Base-by-base conservation (phyloP, 2,888 invertebrate species). In the Harpalus rubripes region DNA sequence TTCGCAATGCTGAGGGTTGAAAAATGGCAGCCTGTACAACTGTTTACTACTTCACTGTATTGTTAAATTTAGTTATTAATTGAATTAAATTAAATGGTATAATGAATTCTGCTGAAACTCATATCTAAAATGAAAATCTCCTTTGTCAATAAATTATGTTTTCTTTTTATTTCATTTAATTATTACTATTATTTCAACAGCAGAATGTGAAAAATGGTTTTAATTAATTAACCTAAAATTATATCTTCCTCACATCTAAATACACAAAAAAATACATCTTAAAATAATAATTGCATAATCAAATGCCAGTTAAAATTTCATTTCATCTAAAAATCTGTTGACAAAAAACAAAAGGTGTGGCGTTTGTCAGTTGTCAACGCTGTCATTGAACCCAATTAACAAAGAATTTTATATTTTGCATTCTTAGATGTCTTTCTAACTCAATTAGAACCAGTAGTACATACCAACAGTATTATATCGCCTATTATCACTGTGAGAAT, bases 321-420 rank as follows among this genome's bases (percentile, higher is more conserved):
- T 63, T 63, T 63, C 63, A 10, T 32, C 39, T 4, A 68, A 32
- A 68, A 68, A 63, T 63, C 63, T 26, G 39, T 26, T 68, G 39
- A 32, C 68, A 32, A 68, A 68, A 68, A 68, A 68, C 32, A 15
- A 41, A 68, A 68, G 68, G 68, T 68, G 68, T 68, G 68, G 68
- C 68, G n/a, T 68, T n/a, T 68, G 68, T 68, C 32, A 68, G 39
- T 68, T 68, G 68, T 76, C 52, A 76, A 12, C 18, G 10, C 26
- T 76, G 76, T 52, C 76, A 56, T 52, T 76, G 76, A 76, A 76
- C 76, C 76, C 76, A 76, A 76, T 76, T 76, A 76, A 76, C 76
- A 76, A 76, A 76, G 76, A 76, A 76, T 76, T 76, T 76, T 44
- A 76, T 76, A 76, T 76, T 76, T 76, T 16, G 26, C 44, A 76